Percentiles rank a stretch among this genome's conserved stretches.
phyloP scores from a whole-genome alignment of 2,797 vertebrate species.

The Phoeniculus purpureus region DNA sequence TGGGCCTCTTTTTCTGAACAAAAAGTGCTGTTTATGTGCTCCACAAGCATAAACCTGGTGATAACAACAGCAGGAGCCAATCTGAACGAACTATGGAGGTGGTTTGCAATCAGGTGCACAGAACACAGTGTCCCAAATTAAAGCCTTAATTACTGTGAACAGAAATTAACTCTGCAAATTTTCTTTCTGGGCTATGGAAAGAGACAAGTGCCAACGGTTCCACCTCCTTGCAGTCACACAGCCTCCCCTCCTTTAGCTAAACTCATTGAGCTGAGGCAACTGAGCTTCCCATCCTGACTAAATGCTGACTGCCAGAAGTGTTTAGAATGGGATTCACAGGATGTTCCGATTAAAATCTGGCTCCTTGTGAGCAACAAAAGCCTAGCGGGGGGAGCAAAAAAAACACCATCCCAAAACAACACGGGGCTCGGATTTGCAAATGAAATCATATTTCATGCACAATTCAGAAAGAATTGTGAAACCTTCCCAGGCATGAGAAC shows the following conservation, averaged over 20 bases:
- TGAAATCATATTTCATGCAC: not conserved
- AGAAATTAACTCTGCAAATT: not conserved
- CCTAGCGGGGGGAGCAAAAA: not conserved
- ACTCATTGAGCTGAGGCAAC: not conserved
- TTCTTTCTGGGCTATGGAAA: not conserved
- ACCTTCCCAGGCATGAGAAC: not conserved
- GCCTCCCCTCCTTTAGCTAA: not conserved
- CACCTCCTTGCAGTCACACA: not conserved
- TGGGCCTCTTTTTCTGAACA: not conserved
- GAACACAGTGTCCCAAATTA: not conserved
- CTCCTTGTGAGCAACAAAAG: not conserved
- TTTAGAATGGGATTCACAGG: not conserved
- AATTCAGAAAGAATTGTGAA: not conserved
- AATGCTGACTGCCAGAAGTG: not conserved
- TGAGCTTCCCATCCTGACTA: not conserved
- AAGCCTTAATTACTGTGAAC: constrained; percentile 5
- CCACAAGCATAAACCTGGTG: not conserved
- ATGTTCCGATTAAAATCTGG: constrained; percentile 16
- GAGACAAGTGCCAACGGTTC: not conserved
- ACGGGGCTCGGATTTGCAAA: not conserved
- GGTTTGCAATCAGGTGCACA: not conserved
- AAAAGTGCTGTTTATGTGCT: not conserved
- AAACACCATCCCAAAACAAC: not conserved
- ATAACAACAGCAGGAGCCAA: not conserved
- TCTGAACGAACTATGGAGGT: not conserved